These are phyloP conservation scores for Bombylius major DNA, from an alignment of 2,888 invertebrate species.

Conservation along the genomic window DNA sequence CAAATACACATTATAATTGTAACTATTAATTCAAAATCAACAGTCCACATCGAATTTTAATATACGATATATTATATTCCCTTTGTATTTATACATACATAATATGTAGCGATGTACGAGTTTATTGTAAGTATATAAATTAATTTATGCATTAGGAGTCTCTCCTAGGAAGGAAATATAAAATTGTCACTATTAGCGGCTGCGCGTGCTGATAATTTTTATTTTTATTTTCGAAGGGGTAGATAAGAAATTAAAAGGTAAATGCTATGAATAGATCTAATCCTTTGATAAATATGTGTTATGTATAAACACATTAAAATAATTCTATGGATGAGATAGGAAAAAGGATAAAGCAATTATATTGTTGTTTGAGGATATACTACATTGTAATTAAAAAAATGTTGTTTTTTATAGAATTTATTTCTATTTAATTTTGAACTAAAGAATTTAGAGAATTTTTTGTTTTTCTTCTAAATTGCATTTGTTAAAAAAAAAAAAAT, in stretches of 20 bases:
- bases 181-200: slow-evolving; percentile 6
- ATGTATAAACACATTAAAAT: too few relatives aligned
- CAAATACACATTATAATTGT: not conserved
- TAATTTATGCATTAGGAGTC: not conserved
- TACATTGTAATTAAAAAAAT: too few relatives aligned
- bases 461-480: too few relatives aligned
- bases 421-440: too few relatives aligned
- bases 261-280: not conserved
- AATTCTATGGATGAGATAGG: too few relatives aligned
- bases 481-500: too few relatives aligned
- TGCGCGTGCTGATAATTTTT: slow-evolving; percentile 12
- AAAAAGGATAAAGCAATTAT: too few relatives aligned
- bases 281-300: not conserved
- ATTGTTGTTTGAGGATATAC: too few relatives aligned
- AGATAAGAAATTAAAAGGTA: not conserved
- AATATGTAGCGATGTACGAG: too few relatives aligned
- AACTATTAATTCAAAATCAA: not conserved
- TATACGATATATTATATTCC: not conserved
- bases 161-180: slow-evolving; percentile 1
- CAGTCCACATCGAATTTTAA: slow-evolving; percentile 2
- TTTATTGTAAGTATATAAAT: not conserved
- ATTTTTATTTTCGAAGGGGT: not conserved
- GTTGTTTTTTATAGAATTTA: too few relatives aligned
- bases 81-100: too few relatives aligned
- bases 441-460: too few relatives aligned